Evolutionary conservation across 2,113 vertebrate genomes (phyloP), one percentile per base, ranked within the genome.

Genomic region (Pelusios castaneus): DNA sequence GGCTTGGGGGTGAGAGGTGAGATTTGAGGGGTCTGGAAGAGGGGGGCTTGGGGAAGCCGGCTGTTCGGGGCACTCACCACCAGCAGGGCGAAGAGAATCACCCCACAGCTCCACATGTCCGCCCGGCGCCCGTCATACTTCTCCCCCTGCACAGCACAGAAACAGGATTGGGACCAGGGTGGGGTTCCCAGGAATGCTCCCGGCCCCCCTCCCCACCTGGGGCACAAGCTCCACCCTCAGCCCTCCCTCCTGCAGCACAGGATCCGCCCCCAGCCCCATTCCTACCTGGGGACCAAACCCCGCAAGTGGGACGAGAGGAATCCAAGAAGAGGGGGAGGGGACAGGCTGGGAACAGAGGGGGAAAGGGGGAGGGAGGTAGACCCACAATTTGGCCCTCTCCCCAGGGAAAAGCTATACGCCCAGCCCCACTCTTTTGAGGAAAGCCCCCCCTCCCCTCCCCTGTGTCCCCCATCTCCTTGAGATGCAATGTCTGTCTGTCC

Each of bases 21-120:
- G 47, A 47, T 47, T 47, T 47, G 47, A 56, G 55, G 55, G 7
- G 21, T 24, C 55, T 24, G 38, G 54, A 19, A 27, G 38, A 38
- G 8, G 5, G 10, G 16, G 25, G 1, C 29, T 67, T 54, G 49
- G 17, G 31, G n/a, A 47, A 47, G 79, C 22, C 3, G 82, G 47
- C 6, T 41, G 41, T 2, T 5, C 21, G 21, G 41, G 43, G 3
- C 12, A 16, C 86, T 84, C 88, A 88, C 91, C 85, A 88, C 91
- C 86, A 88, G 85, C 81, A 92, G 81, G 76, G 91, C 87, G 6
- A 89, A 85, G 70, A 99, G 98, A 88, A 99, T 99, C 92, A 99
- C 99, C 10, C 99, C 99, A 67, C 99, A 99, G 96, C 99, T 99
- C 99, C 99, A 99, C 91, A 99, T 99, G 78, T 99, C 99, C 2